Evolutionary conservation across 2,797 vertebrate genomes (phyloP), one percentile per base, ranked within the genome.

Genomic region (Masticophis lateralis): DNA sequence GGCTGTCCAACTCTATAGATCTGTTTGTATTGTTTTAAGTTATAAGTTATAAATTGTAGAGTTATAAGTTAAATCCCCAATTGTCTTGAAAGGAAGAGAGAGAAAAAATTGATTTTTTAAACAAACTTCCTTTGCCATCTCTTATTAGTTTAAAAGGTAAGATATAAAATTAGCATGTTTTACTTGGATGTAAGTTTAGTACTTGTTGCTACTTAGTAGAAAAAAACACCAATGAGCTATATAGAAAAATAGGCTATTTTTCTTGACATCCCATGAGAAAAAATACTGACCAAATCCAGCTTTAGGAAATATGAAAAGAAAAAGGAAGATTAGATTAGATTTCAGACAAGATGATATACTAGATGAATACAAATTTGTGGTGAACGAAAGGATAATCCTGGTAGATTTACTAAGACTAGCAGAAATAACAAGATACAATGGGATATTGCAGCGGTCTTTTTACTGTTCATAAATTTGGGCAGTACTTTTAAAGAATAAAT

Each of bases 321-420:
- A 92, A 83, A 47, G 18, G 47, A 83, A 83, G 37, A 86, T n/a
- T 79, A 53, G 93, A 97, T 97, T 94, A 53, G 94, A 97, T 97
- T 95, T 94, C 60, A 0, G 0, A 92, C 93, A 93, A 93, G 93
- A 94, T 95, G 92, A 96, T 95, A 86, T 63, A 96, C 94, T 94
- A 88, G 93, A 94, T 94, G 95, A 93, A 96, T 96, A 96, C 95
- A 97, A 93, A 97, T 98, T 97, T 98, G 97, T 96, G 94, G 88
- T n/a, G 88, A 93, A 94, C 90, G 88, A 95, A 95, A 94, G 95
- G 95, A 94, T 95, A 97, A 96, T 96, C 92, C 91, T 27, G 1
- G 13, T 87, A 93, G 94, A 95, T 97, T 96, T 91, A 95, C 92
- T 61, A 89, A 94, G 94, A 96, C 95, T 95, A 95, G 92, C 94